Conservation (phyloP, 2,888 invertebrate genomes). For the Drosophila phalerata region DNA sequence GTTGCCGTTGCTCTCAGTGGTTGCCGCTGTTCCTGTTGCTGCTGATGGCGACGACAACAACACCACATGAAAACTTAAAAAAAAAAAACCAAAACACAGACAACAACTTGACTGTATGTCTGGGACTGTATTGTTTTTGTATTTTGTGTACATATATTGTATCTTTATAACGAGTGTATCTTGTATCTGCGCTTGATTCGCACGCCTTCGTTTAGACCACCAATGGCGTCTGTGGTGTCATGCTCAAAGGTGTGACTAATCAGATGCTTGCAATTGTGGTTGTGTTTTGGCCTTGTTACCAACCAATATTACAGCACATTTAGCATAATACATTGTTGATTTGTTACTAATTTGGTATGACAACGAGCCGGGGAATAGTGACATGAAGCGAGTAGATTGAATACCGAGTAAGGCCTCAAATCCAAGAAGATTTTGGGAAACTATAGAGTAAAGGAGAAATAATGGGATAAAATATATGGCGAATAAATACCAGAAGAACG, state of each 20-base stretch:
- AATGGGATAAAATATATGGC: neutral
- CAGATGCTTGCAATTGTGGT: constrained; percentile 30
- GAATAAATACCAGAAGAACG: neutral
- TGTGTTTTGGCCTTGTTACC: constrained; percentile 8
- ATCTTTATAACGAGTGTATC: constrained; percentile 46
- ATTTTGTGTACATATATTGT: constrained; percentile 11
- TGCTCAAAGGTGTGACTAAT: constrained; percentile 63
- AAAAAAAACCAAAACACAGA: constrained; percentile 19
- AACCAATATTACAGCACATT: neutral
- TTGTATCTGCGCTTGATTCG: constrained; percentile 60
- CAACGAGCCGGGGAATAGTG: neutral
- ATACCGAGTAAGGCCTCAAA: neutral
- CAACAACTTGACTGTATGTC: constrained; percentile 9
- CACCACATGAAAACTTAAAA: constrained; percentile 15
- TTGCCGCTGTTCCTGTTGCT: constrained; percentile 17
- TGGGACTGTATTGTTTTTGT: constrained; percentile 6
- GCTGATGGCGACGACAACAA: constrained; percentile 37
- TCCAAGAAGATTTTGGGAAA: neutral
- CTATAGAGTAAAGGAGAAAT: neutral
- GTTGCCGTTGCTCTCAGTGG: constrained; percentile 11
- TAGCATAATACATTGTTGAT: neutral
- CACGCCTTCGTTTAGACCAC: constrained; percentile 69
- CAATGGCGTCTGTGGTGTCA: constrained; percentile 66
- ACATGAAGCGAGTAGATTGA: neutral
- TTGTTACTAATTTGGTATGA: neutral